Percentiles rank a stretch among this genome's conserved stretches.
These are phyloP conservation scores for Peribatodes rhomboidaria DNA, from an alignment of 2,888 invertebrate genomes.

Conservation along the genomic window DNA sequence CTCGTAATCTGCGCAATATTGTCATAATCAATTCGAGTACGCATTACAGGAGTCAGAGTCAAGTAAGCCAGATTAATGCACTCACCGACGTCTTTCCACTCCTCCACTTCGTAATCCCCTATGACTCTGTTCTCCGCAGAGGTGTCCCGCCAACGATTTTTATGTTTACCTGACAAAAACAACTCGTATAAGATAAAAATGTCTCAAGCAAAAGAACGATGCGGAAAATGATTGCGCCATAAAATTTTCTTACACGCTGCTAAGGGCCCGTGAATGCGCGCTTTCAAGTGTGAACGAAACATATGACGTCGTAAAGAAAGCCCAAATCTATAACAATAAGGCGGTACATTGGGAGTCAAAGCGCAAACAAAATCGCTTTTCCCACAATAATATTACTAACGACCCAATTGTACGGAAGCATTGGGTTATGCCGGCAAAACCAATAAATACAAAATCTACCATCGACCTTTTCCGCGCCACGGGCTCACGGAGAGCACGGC, in stretches of 20 bases:
- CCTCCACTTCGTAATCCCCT: conserved; percentile 90
- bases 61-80: conserved; percentile 35
- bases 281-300: conserved; percentile 73
- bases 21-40: conserved; percentile 24
- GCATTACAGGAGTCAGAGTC: conserved; percentile 1
- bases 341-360: conserved; percentile 81
- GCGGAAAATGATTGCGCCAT: conserved; percentile 66
- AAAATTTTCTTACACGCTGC: conserved; percentile 65
- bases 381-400: conserved; percentile 85
- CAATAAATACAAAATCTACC: conserved; percentile 83
- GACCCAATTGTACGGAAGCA: conserved; percentile 83
- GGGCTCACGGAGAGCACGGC: conserved; percentile 63
- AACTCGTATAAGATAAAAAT: conserved; percentile 56
- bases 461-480: conserved; percentile 71
- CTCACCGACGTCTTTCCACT: conserved; percentile 91
- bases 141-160: conserved; percentile 85
- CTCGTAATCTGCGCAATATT: conserved; percentile 73
- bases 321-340: conserved; percentile 81
- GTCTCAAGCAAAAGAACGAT: conserved; percentile 57
- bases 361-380: conserved; percentile 83
- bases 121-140: conserved; percentile 87
- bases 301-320: conserved; percentile 74
- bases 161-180: conserved; percentile 83
- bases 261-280: conserved; percentile 68
- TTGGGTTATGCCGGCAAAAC: conserved; percentile 78